phyloP scores from a whole-genome alignment of 1,140 invertebrate species.

The Lepidurus couesii region DNA sequence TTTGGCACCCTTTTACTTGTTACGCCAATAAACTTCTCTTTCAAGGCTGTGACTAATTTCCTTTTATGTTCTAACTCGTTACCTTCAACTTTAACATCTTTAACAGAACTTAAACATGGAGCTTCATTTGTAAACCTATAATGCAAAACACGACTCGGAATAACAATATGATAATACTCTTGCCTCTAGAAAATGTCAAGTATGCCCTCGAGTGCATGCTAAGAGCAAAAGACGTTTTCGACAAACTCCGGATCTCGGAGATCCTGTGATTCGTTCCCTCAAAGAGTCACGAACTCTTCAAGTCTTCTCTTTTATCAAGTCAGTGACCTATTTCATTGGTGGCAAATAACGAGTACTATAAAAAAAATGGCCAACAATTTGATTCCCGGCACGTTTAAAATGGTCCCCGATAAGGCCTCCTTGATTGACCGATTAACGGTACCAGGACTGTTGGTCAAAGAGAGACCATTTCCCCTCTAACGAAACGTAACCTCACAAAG shows the following conservation, averaged over 20 bases:
- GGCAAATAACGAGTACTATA: background rate
- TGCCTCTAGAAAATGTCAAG: too few relatives aligned
- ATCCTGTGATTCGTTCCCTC: background rate
- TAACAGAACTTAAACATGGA: background rate
- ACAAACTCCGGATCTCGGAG: background rate
- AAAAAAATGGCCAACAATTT: background rate
- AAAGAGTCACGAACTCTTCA: background rate
- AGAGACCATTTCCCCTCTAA: background rate
- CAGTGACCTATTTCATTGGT: background rate
- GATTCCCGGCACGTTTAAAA: background rate
- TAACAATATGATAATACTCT: background rate
- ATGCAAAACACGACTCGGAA: background rate
- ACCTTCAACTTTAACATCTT: background rate
- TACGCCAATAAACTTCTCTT: background rate
- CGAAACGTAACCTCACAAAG: background rate
- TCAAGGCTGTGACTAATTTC: slow-evolving; percentile 1
- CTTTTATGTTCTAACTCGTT: background rate
- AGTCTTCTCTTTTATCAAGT: background rate
- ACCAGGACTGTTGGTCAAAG: background rate
- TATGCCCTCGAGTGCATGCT: too few relatives aligned
- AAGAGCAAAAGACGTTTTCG: background rate
- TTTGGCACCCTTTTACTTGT: slow-evolving; percentile 1
- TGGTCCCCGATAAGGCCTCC: background rate
- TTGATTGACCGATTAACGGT: slow-evolving; percentile 19
- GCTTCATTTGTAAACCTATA: background rate